Evolutionary conservation across 2,797 vertebrate genomes (phyloP).

Genomic region (Fringilla coelebs): DNA sequence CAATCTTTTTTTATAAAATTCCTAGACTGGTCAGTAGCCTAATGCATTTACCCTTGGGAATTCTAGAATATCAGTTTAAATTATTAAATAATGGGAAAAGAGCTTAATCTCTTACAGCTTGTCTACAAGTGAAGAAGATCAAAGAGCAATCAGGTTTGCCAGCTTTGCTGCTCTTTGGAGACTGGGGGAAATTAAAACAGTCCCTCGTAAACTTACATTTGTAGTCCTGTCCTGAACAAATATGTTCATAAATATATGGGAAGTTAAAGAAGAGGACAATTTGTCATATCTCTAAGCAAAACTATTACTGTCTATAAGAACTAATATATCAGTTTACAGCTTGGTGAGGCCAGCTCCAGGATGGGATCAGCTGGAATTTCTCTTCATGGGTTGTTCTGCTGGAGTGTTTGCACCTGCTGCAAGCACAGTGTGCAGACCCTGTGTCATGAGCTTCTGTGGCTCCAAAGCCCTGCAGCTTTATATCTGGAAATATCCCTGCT

Average conservation of each 20-base stretch:
- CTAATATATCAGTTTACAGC: background rate
- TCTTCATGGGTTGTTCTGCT: background rate
- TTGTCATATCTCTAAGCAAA: background rate
- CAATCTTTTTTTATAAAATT: background rate
- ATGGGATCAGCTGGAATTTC: background rate
- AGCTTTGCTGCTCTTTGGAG: slow-evolving; percentile 32
- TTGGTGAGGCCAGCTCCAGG: background rate
- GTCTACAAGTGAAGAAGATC: slow-evolving; percentile 30
- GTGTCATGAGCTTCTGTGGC: background rate
- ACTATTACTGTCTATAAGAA: background rate
- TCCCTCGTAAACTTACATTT: background rate
- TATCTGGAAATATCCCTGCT: background rate
- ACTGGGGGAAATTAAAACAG: background rate
- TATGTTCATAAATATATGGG: background rate
- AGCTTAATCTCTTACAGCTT: slow-evolving; percentile 36
- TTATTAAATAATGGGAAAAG: slow-evolving; percentile 8
- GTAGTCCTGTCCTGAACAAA: slow-evolving; percentile 4
- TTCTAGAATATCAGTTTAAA: background rate
- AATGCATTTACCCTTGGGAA: slow-evolving; percentile 15
- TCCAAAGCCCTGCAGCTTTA: background rate
- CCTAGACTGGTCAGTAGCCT: background rate
- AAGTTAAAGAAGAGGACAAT: background rate
- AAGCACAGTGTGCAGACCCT: fast-evolving
- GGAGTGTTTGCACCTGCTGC: background rate
- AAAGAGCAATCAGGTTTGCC: slow-evolving; percentile 8